phyloP scores from a whole-genome alignment of 2,888 invertebrate genomes.

The Tribolium freemani region DNA sequence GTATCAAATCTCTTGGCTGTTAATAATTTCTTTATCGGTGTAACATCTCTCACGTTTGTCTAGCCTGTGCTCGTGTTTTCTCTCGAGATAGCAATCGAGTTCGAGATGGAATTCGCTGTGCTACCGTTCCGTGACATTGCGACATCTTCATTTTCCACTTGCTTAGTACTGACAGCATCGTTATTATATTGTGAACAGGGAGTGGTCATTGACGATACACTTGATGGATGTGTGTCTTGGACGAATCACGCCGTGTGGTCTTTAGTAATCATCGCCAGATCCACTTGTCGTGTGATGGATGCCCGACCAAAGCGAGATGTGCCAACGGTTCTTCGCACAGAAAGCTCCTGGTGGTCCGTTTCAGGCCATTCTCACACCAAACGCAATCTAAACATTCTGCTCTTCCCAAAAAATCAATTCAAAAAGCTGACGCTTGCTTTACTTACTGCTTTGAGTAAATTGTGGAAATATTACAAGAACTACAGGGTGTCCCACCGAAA shows the following conservation, averaged over 20 bases:
- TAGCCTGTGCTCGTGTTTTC: conserved; percentile 30
- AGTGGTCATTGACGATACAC: conserved; percentile 36
- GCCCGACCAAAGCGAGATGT: conserved; percentile 46
- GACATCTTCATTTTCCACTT: conserved; percentile 46
- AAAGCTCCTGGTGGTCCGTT: conserved; percentile 28
- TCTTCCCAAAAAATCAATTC: no score
- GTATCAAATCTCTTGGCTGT: conserved; percentile 42
- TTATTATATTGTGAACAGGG: conserved; percentile 28
- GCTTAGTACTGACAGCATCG: conserved; percentile 36
- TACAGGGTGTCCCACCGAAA: no score
- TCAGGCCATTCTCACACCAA: no score
- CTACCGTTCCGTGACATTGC: conserved; percentile 43
- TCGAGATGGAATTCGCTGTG: conserved; percentile 43
- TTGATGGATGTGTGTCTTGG: conserved; percentile 44
- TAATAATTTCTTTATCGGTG: conserved; percentile 41
- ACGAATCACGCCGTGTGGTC: conserved; percentile 43
- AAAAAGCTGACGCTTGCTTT: no score
- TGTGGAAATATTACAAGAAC: no score
- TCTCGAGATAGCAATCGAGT: conserved; percentile 43
- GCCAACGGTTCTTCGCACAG: conserved; percentile 45
- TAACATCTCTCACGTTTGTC: conserved; percentile 34
- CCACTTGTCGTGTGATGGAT: conserved; percentile 49
- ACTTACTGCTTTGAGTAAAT: no score
- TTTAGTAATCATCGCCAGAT: conserved; percentile 33
- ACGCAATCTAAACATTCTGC: no score